A percentile compares a stretch with the other conserved stretches of the same genome.
These are phyloP conservation scores for Psophia crepitans DNA, from an alignment of 2,113 vertebrate genomes.

Conservation along the genomic window DNA sequence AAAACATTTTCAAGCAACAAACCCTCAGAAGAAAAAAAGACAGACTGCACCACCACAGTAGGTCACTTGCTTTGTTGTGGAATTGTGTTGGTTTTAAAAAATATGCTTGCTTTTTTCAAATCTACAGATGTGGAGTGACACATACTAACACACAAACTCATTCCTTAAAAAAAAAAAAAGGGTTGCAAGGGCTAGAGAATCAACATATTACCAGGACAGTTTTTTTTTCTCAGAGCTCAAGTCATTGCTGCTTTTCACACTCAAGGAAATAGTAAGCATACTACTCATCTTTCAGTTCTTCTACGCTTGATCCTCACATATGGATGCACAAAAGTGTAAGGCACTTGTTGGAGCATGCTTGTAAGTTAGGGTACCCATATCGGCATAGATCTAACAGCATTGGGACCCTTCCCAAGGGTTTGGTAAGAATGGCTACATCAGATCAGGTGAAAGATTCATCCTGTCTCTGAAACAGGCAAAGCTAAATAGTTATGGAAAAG, in stretches of 20 bases:
- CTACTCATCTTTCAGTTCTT: not conserved
- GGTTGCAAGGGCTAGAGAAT: not conserved
- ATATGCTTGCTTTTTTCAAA: not conserved
- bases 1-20: not conserved
- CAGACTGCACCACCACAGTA: not conserved
- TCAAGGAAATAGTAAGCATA: not conserved
- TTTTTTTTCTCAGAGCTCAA: not conserved
- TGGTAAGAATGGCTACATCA: not conserved
- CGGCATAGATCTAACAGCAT: not conserved
- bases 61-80: not conserved
- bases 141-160: not conserved
- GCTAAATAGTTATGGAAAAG: not conserved
- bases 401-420: not conserved
- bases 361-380: not conserved
- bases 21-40: not conserved
- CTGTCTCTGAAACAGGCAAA: not conserved
- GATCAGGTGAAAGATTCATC: not conserved
- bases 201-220: not conserved
- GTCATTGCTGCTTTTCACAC: not conserved
- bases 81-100: not conserved
- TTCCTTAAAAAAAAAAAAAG: not conserved
- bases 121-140: not conserved
- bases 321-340: not conserved
- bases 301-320: not conserved
- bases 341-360: not conserved